These are phyloP conservation scores for Scolopax rusticola DNA, from an alignment of 2,797 vertebrate species.

Conservation along the genomic window DNA sequence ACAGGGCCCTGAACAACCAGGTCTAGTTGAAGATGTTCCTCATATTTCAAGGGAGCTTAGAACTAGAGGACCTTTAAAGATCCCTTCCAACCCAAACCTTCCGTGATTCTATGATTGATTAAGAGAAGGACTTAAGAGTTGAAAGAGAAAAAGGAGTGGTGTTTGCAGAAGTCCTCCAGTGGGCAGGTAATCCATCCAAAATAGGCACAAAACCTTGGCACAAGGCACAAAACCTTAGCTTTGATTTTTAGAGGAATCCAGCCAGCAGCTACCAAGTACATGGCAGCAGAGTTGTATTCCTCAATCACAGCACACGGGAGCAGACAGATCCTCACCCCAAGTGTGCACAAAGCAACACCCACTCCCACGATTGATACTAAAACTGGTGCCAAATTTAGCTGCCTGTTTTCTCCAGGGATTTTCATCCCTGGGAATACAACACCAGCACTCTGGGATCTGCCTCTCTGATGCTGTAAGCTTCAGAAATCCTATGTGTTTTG, in stretches of 20 bases:
- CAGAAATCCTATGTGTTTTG: neutral
- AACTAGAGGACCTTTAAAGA: neutral
- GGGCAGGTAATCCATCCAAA: neutral
- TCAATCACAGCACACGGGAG: accelerated
- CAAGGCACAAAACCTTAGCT: neutral
- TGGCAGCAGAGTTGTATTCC: neutral
- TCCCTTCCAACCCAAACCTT: neutral
- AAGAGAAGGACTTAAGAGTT: neutral
- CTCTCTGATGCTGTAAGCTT: neutral
- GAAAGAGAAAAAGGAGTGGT: neutral
- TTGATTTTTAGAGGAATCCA: neutral
- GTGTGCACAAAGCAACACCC: neutral
- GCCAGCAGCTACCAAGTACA: neutral
- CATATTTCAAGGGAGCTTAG: neutral
- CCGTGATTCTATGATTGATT: neutral
- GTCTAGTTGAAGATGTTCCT: neutral
- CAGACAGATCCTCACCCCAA: neutral
- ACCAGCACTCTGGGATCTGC: neutral
- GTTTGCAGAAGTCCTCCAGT: neutral
- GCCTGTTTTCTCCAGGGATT: neutral
- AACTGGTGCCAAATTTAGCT: neutral
- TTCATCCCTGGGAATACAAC: neutral
- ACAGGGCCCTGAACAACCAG: neutral
- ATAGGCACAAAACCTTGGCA: neutral
- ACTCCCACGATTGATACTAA: neutral